phyloP scores from a whole-genome alignment of 2,797 vertebrate species.

The Catostomus latipinnis region DNA sequence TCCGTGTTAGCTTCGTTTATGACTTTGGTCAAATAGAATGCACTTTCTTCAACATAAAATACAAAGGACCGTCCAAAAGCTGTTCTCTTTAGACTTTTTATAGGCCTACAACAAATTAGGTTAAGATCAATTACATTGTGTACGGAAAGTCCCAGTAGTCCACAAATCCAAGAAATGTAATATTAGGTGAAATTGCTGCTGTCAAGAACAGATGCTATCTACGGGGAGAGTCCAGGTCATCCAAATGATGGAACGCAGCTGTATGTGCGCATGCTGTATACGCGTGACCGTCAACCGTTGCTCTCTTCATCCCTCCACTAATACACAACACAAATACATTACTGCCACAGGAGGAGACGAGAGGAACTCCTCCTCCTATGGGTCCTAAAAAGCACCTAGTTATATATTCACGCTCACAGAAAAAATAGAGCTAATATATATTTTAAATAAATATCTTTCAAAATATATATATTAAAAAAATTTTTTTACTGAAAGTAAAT shows the following conservation, averaged over 20 bases:
- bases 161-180: neutral
- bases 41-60: neutral
- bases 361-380: slow-evolving; percentile 51
- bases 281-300: slow-evolving; percentile 45
- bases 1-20: neutral
- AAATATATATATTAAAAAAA: too few species aligned
- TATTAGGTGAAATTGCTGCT: neutral
- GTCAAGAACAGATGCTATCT: neutral
- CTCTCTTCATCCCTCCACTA: slow-evolving; percentile 61
- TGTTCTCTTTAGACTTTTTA: slow-evolving; percentile 1
- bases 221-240: slow-evolving; percentile 23
- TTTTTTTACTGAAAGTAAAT: too few species aligned
- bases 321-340: slow-evolving; percentile 63
- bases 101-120: neutral
- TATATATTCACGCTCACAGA: too few species aligned
- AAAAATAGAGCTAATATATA: too few species aligned
- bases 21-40: neutral
- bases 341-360: slow-evolving; percentile 39
- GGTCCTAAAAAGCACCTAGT: slow-evolving; percentile 72
- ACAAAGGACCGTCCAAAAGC: neutral
- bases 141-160: slow-evolving; percentile 3
- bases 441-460: too few species aligned
- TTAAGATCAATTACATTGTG: neutral
- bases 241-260: slow-evolving; percentile 46
- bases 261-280: slow-evolving; percentile 48